These are phyloP conservation scores for Nephrotoma appendiculata DNA, from an alignment of 2,888 invertebrate species.

Conservation along the genomic window DNA sequence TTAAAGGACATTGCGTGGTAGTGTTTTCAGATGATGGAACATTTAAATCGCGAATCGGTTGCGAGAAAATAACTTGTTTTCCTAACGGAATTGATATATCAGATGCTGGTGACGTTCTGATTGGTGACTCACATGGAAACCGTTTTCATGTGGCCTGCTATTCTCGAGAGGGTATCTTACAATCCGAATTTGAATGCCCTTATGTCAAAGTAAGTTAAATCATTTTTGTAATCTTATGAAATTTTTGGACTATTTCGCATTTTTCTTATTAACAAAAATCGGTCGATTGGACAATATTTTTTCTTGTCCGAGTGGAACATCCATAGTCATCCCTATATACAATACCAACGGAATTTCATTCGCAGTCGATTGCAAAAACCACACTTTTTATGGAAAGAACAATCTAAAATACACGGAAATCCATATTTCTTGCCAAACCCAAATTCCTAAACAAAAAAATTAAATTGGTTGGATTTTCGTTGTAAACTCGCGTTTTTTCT, in stretches of 20 bases:
- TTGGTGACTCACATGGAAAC: conserved; percentile 95
- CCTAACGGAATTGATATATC: conserved; percentile 97
- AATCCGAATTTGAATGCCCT: conserved; percentile 92
- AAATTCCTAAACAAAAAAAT: too few relatives aligned
- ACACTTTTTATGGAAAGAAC: too few relatives aligned
- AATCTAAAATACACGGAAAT: too few relatives aligned
- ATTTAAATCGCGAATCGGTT: conserved; percentile 85
- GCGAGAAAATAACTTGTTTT: conserved; percentile 90
- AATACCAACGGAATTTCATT: too few relatives aligned
- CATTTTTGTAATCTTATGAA: too few relatives aligned
- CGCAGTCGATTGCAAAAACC: too few relatives aligned
- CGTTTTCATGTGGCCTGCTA: conserved; percentile 95
- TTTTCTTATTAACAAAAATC: conserved; percentile 3
- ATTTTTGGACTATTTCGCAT: background rate
- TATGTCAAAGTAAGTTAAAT: conserved; percentile 70
- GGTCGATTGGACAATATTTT: conserved; percentile 57
- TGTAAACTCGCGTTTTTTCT: too few relatives aligned
- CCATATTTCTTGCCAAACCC: too few relatives aligned
- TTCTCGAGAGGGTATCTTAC: conserved; percentile 70
- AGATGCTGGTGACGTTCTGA: conserved; percentile 89
- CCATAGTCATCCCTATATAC: too few relatives aligned
- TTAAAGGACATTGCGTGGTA: conserved; percentile 95
- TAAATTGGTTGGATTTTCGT: too few relatives aligned
- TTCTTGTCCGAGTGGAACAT: conserved; percentile 44
- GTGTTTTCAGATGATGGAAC: conserved; percentile 88